Conservation (phyloP, 1,140 invertebrate species). For the Oedothorax gibbosus region DNA sequence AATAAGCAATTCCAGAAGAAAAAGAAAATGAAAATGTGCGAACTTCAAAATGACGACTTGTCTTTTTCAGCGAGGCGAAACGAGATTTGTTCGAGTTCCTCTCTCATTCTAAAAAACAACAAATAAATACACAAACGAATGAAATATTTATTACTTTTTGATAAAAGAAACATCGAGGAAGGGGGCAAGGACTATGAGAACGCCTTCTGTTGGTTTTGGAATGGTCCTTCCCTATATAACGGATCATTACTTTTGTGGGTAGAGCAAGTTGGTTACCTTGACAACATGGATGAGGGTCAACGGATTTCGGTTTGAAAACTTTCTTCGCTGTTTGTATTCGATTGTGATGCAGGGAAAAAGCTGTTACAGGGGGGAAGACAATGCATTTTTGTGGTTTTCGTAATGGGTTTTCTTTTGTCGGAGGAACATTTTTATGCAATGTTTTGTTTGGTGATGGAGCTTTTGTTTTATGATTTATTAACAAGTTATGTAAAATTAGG, state of each 20-base stretch:
- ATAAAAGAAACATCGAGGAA: conserved; percentile 46
- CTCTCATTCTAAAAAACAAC: not conserved
- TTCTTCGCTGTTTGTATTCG: conserved; percentile 47
- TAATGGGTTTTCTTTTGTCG: conserved; percentile 26
- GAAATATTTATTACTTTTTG: conserved; percentile 57
- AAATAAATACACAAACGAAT: conserved; percentile 32
- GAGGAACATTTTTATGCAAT: not conserved
- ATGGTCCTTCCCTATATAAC: conserved; percentile 26
- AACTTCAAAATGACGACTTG: conserved; percentile 32
- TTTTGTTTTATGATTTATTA: no score
- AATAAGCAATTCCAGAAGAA: conserved; percentile 36
- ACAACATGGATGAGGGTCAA: conserved; percentile 27
- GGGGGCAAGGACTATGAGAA: conserved; percentile 34
- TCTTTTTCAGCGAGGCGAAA: conserved; percentile 24
- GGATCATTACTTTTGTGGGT: conserved; percentile 22
- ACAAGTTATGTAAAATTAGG: no score
- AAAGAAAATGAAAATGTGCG: conserved; percentile 13
- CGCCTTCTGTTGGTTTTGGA: conserved; percentile 35
- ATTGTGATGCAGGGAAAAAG: conserved; percentile 36
- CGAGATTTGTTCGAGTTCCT: conserved; percentile 43
- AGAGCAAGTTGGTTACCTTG: conserved; percentile 37
- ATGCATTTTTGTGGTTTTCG: conserved; percentile 15
- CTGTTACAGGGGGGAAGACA: conserved; percentile 23
- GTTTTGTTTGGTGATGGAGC: no score
- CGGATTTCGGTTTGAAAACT: conserved; percentile 29